These are phyloP conservation scores for Ophion costatus DNA, from an alignment of 2,888 invertebrate species.

Conservation along the genomic window DNA sequence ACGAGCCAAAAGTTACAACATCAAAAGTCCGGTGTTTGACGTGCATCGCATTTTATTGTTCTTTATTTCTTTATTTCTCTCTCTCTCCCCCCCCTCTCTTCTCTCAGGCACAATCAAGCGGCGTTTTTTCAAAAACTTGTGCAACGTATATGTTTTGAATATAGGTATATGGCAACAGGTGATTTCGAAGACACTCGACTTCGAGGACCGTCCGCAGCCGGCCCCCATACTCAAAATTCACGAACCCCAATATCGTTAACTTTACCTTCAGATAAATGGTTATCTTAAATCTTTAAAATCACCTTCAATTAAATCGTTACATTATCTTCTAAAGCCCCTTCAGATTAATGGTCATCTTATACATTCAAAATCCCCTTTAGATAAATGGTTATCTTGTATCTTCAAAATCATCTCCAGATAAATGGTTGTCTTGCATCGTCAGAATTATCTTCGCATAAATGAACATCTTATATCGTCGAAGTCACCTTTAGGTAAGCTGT, in stretches of 20 bases:
- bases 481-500: too few relatives aligned
- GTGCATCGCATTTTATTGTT: slow-evolving; percentile 67
- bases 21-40: slow-evolving; percentile 65
- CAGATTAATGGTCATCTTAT: not conserved
- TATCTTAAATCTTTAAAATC: too few relatives aligned
- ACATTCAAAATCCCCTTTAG: not conserved
- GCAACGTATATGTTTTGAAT: slow-evolving; percentile 43
- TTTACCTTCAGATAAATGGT: too few relatives aligned
- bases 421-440: too few relatives aligned
- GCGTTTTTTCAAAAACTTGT: slow-evolving; percentile 58
- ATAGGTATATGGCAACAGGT: not conserved
- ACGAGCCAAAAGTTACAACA: slow-evolving; percentile 72
- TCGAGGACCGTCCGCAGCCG: too few relatives aligned
- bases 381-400: not conserved
- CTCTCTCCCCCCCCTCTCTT: not conserved
- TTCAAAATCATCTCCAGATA: too few relatives aligned
- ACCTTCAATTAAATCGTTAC: not conserved
- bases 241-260: too few relatives aligned
- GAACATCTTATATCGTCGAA: too few relatives aligned
- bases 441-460: too few relatives aligned
- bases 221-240: too few relatives aligned
- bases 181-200: too few relatives aligned
- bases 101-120: not conserved
- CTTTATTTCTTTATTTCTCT: slow-evolving; percentile 20
- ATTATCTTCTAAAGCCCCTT: not conserved